These are phyloP conservation scores for Barypeithes pellucidus DNA, from an alignment of 2,888 invertebrate genomes.

Conservation along the genomic window DNA sequence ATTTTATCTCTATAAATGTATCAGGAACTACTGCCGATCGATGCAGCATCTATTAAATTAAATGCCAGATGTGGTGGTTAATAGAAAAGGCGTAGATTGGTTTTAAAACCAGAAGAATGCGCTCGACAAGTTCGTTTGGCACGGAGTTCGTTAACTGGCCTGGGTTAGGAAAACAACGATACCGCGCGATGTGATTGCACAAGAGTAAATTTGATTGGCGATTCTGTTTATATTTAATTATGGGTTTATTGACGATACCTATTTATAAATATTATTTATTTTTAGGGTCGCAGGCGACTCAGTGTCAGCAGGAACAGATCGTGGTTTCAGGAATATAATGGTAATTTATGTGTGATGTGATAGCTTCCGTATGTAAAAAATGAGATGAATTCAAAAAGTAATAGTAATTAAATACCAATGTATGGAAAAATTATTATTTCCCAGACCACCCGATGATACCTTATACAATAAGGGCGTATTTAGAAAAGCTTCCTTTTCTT, in stretches of 20 bases:
- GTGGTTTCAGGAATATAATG: too few species aligned
- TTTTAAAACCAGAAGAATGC: conserved; percentile 45
- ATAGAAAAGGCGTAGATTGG: conserved; percentile 42
- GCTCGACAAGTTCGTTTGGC: conserved; percentile 39
- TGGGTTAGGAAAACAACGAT: conserved; percentile 43
- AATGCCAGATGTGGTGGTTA: conserved; percentile 36
- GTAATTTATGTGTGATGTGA: too few species aligned
- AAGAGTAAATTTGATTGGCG: conserved; percentile 43
- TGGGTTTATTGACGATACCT: not conserved
- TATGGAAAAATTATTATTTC: too few species aligned
- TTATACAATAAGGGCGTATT: too few species aligned
- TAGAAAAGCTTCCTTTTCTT: too few species aligned
- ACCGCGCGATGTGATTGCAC: conserved; percentile 37
- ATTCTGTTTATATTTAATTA: conserved; percentile 34
- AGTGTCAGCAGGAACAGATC: too few species aligned
- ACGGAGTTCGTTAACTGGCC: conserved; percentile 47
- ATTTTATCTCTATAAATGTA: not conserved
- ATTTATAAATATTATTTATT: conserved; percentile 9
- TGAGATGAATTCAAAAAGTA: too few species aligned
- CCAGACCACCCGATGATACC: too few species aligned
- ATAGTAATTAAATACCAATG: too few species aligned
- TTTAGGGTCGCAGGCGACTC: not conserved
- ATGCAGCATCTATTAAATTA: not conserved
- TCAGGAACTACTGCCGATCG: not conserved
- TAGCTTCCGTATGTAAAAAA: too few species aligned